phyloP scores from a whole-genome alignment of 2,113 vertebrate species.

The Colossoma macropomum region DNA sequence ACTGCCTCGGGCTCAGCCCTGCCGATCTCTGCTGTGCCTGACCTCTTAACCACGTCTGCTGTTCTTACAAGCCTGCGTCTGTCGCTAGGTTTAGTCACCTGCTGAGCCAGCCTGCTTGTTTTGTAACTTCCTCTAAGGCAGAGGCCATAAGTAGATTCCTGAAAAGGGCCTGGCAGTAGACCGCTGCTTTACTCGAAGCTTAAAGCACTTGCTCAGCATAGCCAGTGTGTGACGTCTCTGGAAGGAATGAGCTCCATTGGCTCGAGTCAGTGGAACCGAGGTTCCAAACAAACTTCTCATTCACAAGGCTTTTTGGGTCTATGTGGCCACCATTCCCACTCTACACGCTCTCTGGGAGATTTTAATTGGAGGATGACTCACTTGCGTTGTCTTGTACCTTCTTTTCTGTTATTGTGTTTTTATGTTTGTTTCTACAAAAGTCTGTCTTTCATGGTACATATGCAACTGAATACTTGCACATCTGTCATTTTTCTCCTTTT shows the following conservation, averaged over 20 bases:
- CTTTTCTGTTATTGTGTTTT: slow-evolving; percentile 51
- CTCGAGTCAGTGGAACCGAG: not conserved
- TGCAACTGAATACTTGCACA: slow-evolving; percentile 61
- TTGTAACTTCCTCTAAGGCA: slow-evolving; percentile 40
- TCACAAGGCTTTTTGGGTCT: slow-evolving; percentile 11
- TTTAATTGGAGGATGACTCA: not conserved
- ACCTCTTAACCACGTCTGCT: slow-evolving; percentile 7
- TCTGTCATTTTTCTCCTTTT: slow-evolving; percentile 61
- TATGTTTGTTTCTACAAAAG: slow-evolving; percentile 54
- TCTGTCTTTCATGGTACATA: slow-evolving; percentile 62
- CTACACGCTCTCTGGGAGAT: not conserved
- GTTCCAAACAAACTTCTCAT: not conserved
- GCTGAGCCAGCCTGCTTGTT: not conserved
- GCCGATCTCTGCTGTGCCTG: not conserved
- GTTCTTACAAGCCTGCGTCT: slow-evolving; percentile 26
- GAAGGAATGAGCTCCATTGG: slow-evolving; percentile 23
- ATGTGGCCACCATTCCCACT: not conserved
- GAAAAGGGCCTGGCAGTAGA: not conserved
- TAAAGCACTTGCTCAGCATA: slow-evolving; percentile 39
- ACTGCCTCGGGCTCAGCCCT: not conserved
- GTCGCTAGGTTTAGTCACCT: slow-evolving; percentile 28
- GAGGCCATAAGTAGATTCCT: slow-evolving; percentile 33
- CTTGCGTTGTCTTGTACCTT: slow-evolving; percentile 40
- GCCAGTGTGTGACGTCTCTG: slow-evolving; percentile 42
- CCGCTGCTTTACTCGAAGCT: slow-evolving; percentile 13